Evolutionary conservation across 2,888 invertebrate genomes (phyloP).

Genomic region (Gymnocheta viridis): DNA sequence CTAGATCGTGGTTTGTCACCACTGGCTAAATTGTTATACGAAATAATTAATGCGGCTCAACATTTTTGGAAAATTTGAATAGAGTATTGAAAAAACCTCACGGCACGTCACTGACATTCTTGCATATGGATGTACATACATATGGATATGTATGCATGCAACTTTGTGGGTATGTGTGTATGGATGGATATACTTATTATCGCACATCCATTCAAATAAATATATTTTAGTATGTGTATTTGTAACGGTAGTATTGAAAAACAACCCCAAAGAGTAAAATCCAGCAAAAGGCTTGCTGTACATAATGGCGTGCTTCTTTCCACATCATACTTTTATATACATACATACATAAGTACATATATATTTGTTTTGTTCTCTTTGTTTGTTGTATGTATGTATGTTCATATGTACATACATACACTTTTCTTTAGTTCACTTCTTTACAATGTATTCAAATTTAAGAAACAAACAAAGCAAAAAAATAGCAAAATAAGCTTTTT

Average conservation of each 20-base stretch:
- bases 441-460: conserved; percentile 37
- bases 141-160: not conserved
- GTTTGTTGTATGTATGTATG: not conserved
- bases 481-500: not conserved
- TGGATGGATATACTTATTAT: not conserved
- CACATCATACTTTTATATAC: not conserved
- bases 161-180: not conserved
- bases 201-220: not conserved
- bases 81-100: too few relatives aligned
- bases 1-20: too few relatives aligned
- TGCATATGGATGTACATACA: not conserved
- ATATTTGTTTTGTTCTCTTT: conserved; percentile 11
- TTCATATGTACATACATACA: too few relatives aligned
- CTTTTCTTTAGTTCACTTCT: conserved; percentile 16
- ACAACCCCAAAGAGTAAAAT: conserved; percentile 51
- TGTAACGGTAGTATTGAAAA: conserved; percentile 26
- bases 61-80: too few relatives aligned
- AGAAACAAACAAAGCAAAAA: conserved; percentile 5
- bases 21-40: too few relatives aligned
- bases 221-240: not conserved
- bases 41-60: too few relatives aligned
- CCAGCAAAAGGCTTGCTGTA: conserved; percentile 43
- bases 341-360: too few relatives aligned
- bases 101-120: too few relatives aligned
- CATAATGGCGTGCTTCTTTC: conserved; percentile 38